These are phyloP conservation scores for Acanthiza pusilla DNA, from an alignment of 2,797 vertebrate species.

Conservation along the genomic window DNA sequence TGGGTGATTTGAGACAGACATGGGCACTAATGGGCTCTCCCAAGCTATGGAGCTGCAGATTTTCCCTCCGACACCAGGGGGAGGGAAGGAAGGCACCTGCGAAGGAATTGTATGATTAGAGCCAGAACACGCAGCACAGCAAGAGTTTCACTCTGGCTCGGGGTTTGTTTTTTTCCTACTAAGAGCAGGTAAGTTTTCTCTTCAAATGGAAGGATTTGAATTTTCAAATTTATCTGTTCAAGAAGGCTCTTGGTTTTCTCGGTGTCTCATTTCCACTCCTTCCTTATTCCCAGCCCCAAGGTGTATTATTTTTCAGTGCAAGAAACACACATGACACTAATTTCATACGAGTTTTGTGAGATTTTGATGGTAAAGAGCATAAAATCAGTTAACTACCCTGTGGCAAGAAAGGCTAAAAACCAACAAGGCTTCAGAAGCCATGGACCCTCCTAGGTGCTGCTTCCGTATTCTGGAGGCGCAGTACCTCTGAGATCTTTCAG, in stretches of 20 bases:
- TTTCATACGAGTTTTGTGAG: neutral
- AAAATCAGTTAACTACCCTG: neutral
- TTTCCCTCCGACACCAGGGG: neutral
- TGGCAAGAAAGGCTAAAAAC: neutral
- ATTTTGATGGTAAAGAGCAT: neutral
- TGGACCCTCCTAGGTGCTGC: neutral
- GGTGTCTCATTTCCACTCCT: neutral
- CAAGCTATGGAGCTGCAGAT: neutral
- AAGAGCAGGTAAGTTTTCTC: neutral
- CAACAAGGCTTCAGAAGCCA: no score
- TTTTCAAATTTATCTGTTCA: neutral
- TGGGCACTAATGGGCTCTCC: rapidly evolving
- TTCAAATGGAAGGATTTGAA: neutral
- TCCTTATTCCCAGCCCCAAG: neutral
- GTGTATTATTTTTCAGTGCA: neutral
- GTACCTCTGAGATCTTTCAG: neutral
- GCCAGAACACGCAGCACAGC: rapidly evolving
- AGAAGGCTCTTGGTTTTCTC: neutral
- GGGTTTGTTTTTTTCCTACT: neutral
- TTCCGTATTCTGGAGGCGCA: neutral
- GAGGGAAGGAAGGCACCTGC: neutral
- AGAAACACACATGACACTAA: rapidly evolving
- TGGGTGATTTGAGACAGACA: neutral
- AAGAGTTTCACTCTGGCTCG: neutral
- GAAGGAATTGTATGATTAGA: neutral